phyloP scores from a whole-genome alignment of 2,888 invertebrate genomes.

The Melanotus villosus region DNA sequence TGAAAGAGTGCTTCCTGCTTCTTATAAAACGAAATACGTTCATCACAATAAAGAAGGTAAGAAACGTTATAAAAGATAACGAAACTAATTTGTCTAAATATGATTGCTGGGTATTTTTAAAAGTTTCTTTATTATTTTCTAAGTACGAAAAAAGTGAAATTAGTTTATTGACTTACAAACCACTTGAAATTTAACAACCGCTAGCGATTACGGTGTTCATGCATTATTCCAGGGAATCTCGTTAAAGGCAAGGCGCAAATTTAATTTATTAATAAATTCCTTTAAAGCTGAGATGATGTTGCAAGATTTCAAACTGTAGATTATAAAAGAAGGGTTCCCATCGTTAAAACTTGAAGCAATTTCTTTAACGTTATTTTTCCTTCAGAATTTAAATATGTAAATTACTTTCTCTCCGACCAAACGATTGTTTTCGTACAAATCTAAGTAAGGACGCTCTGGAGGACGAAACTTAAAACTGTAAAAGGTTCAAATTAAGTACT shows the following conservation, averaged over 20 bases:
- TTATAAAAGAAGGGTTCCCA: background rate
- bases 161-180: constrained; percentile 13
- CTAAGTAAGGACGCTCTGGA: background rate
- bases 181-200: constrained; percentile 20
- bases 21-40: too few relatives aligned
- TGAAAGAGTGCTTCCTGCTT: too few relatives aligned
- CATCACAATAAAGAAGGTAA: too few relatives aligned
- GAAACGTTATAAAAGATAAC: too few relatives aligned
- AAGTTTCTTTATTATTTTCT: too few relatives aligned
- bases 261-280: constrained; percentile 38
- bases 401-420: background rate
- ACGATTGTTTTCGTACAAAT: background rate
- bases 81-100: too few relatives aligned
- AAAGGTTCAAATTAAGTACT: too few relatives aligned
- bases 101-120: too few relatives aligned
- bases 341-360: background rate
- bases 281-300: constrained; percentile 32
- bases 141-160: background rate
- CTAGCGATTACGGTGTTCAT: constrained; percentile 28
- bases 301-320: constrained; percentile 10
- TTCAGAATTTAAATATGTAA: constrained; percentile 17
- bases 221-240: constrained; percentile 31
- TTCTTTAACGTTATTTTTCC: background rate
- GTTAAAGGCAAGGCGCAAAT: constrained; percentile 21
- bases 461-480: too few relatives aligned